Evolutionary conservation across 1,140 invertebrate species (phyloP).

Genomic region (Anoplophora glabripennis): DNA sequence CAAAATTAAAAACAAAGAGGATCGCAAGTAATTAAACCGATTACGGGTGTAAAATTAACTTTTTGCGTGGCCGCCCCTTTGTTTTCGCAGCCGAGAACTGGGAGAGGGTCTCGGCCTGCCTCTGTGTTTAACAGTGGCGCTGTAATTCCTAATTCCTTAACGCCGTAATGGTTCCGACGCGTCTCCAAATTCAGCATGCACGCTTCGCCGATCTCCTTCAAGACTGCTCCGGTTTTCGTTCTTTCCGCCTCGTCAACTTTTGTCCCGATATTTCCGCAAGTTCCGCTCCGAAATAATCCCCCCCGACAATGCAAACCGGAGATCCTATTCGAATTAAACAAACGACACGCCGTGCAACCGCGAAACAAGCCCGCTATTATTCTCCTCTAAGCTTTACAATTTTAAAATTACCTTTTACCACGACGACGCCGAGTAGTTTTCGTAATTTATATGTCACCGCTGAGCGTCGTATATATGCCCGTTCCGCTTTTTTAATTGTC

Average conservation of each 20-base stretch:
- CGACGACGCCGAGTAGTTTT: constrained; percentile 11
- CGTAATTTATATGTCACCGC: constrained; percentile 19
- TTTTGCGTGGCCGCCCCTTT: constrained; percentile 11
- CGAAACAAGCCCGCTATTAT: constrained; percentile 24
- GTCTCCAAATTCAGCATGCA: constrained; percentile 10
- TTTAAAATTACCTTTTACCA: constrained; percentile 19
- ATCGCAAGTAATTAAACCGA: constrained; percentile 6
- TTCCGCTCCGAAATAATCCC: constrained; percentile 35
- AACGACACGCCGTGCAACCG: constrained; percentile 26
- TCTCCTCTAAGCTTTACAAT: constrained; percentile 16
- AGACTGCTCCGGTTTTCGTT: constrained; percentile 33
- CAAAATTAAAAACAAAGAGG: too few species aligned
- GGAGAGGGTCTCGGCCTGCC: neutral
- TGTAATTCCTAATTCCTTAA: constrained; percentile 22
- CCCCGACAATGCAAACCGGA: constrained; percentile 13
- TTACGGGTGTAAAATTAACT: constrained; percentile 18
- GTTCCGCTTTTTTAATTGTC: too few species aligned
- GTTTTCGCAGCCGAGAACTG: constrained; percentile 3
- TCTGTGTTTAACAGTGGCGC: constrained; percentile 20
- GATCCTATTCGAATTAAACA: constrained; percentile 34
- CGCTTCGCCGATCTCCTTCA: constrained; percentile 25
- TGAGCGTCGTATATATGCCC: neutral
- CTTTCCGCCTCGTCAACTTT: constrained; percentile 37
- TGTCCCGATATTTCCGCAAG: constrained; percentile 35
- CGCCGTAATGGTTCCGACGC: constrained; percentile 19